Base-by-base conservation (phyloP, 2,888 invertebrate species). In the Drosophila subsilvestris region DNA sequence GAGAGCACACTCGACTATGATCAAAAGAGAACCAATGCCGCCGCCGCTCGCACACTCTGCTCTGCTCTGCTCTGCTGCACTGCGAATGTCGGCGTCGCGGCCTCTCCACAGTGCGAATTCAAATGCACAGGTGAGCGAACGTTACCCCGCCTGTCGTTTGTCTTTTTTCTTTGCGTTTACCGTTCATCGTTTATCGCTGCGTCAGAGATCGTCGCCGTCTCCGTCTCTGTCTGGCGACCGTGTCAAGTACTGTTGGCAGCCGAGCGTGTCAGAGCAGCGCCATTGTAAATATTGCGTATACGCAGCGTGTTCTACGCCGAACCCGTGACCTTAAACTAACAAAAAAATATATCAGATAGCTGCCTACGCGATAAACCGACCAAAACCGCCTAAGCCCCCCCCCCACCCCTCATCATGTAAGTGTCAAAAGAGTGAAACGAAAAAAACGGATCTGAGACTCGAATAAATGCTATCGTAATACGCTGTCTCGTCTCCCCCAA, bases 51-150 rank as follows among this genome's bases (percentile, higher is more conserved):
- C 67, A 56, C 76, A 37, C 71, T 1, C 37, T 7, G 37, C 37
- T 37, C 32, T 7, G 37, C 37, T 37, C 32, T 5, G 37, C 37
- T 32, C 77, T 63, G 74, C 67, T 79, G 81, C 89, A 80, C 32
- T 80, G 80, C 78, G 65, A 83, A 83, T 89, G 71, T 45, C 69
- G 61, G 76, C 75, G 44, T 70, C 66, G 18, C 44, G 27, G 18
- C 44, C 29, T 44, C 42, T 18, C 42, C 14, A 85, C 80, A 86
- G 89, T 89, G 85, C 78, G 76, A 88, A 86, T 76, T 76, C 75
- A 88, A 75, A 84, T 78, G 89, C 80, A 68, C 89, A 89, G 81
- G 84, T 86, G 86, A 86, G 85, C 79, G 85, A 84, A 86, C 89
- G 81, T 80, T 56, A 47, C 53, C 56, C 44, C 63, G 47, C 50